Conservation (phyloP, 2,888 invertebrate species). For the Hoplodrina blanda region DNA sequence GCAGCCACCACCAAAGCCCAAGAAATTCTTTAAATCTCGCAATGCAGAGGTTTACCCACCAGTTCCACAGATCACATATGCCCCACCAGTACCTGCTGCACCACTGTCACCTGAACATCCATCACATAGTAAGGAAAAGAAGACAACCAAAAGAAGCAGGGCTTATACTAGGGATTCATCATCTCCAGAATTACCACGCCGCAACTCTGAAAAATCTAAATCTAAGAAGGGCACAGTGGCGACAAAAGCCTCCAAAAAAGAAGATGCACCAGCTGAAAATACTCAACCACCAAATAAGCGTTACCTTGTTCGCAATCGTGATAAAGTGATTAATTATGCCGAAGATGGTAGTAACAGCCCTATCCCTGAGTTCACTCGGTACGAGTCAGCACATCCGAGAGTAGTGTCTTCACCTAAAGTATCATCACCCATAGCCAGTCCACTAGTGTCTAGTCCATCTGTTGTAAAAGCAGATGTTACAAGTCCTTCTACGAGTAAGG, state of each 20-base stretch:
- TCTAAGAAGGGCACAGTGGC: conserved; percentile 82
- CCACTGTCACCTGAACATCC: conserved; percentile 87
- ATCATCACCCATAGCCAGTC: conserved; percentile 86
- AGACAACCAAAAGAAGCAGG: conserved; percentile 80
- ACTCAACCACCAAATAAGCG: conserved; percentile 88
- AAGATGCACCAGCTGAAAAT: conserved; percentile 80
- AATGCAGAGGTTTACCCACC: conserved; percentile 92
- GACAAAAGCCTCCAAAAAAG: conserved; percentile 86
- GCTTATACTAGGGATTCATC: conserved; percentile 86
- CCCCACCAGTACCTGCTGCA: conserved; percentile 85
- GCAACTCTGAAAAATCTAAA: conserved; percentile 85
- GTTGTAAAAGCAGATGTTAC: conserved; percentile 81
- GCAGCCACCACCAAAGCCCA: conserved; percentile 93
- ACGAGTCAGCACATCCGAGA: conserved; percentile 76
- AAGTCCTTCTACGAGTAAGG: conserved; percentile 88
- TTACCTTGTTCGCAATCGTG: conserved; percentile 89
- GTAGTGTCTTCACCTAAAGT: conserved; percentile 75
- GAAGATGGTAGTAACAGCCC: conserved; percentile 91
- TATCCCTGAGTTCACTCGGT: conserved; percentile 84
- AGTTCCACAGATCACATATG: conserved; percentile 88
- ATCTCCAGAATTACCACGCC: conserved; percentile 86
- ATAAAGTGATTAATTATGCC: conserved; percentile 92
- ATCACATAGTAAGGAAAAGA: conserved; percentile 84
- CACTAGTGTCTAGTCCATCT: conserved; percentile 81
- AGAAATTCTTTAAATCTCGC: conserved; percentile 97